Conservation (phyloP, 2,113 vertebrate genomes). For the Rutilus rutilus region DNA sequence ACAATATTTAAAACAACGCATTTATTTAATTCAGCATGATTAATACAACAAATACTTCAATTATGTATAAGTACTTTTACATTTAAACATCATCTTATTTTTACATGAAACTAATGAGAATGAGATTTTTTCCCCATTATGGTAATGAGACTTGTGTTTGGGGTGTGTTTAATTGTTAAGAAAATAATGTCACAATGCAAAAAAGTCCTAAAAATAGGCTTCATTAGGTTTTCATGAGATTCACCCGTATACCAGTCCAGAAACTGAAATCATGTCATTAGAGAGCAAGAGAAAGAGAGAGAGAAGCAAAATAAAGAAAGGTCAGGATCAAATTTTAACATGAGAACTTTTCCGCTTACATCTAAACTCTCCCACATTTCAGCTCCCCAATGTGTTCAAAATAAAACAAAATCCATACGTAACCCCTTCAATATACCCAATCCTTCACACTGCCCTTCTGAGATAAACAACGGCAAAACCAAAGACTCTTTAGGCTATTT, state of each 20-base stretch:
- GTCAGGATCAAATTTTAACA: background rate
- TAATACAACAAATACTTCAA: background rate
- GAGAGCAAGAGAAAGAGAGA: background rate
- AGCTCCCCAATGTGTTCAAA: background rate
- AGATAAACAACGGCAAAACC: constrained; percentile 14
- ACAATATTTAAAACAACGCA: background rate
- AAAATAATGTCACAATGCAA: background rate
- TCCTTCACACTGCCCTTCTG: background rate
- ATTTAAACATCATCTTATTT: background rate
- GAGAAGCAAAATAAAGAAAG: background rate
- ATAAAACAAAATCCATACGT: background rate
- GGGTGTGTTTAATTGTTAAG: constrained; percentile 5
- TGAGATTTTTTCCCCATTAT: background rate
- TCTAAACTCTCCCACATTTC: background rate
- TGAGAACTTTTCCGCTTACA: background rate
- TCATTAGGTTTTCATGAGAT: constrained; percentile 27
- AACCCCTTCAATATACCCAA: background rate
- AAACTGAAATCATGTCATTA: constrained; percentile 18
- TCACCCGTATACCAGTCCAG: background rate
- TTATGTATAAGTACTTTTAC: background rate
- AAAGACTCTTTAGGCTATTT: background rate
- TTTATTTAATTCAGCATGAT: background rate
- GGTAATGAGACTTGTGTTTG: background rate
- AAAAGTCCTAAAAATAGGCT: constrained; percentile 5
- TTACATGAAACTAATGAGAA: background rate